Base-by-base conservation (phyloP, 1,140 invertebrate species). In the Penaeus vannamei region DNA sequence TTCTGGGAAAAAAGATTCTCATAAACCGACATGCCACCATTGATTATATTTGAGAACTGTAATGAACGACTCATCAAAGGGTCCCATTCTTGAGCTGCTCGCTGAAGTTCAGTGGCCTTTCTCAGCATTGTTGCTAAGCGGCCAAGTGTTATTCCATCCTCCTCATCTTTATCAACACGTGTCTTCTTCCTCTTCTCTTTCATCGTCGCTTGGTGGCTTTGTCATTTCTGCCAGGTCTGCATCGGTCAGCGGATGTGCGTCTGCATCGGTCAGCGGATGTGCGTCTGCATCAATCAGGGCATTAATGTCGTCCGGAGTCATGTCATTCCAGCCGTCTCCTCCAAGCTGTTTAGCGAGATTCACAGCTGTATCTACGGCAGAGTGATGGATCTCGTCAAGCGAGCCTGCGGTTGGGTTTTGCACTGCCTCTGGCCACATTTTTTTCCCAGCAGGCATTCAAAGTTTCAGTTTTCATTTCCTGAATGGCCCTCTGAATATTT, bases 191-290 rank as follows among this genome's bases (percentile, higher is more conserved):
- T 76, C 20, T 76, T 90, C 46, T 69, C 29, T 60, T 46, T 90
- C 88, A 32, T 86, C 85, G 8, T 90, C 60, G n/a, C 88, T 90
- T 26, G 23, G 46, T 29, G 77, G 90, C 59, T 90, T 90, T 29
- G 42, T 91, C 88, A 90, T 36, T 60, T 91, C 90, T 20, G 93
- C 93, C 53, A 93, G 90, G 86, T 92, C 89, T 87, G 93, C 93
- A 83, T 93, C 87, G 8, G 87, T 90, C n/a, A 90, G 64, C 20
- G 8, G 77, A 19, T 90, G 8, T 46, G 69, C 90, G 77, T 90
- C 89, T 1, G 26, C n/a, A 26, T 90, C 77, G 8, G 90, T 10
- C 64, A 90, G 88, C 64, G 76, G 77, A 19, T 90, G 8, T 46
- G 69, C 90, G 77, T 90, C 89, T 1, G 26, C n/a, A 26, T 90